Base-by-base conservation (phyloP, 2,797 vertebrate species). In the Ataeniobius toweri region DNA sequence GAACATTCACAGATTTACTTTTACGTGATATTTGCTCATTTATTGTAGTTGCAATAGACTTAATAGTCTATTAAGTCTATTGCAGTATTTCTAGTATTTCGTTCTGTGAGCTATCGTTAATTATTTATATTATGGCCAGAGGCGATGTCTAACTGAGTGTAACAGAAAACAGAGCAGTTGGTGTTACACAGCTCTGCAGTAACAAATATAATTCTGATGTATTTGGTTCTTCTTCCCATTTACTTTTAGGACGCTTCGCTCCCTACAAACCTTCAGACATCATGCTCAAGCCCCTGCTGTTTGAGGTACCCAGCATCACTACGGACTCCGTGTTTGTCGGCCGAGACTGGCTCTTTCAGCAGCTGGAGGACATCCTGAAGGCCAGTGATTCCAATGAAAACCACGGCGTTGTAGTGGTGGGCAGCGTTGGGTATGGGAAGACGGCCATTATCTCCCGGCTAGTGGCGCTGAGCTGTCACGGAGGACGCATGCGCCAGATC, bases 241-340 rank as follows among this genome's bases (percentile, higher is more conserved):
- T 10, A 69, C 67, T 48, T 59, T 24, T 89, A 99, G 98, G 95
- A 81, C 97, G 96, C 76, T 98, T 99, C 80, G 90, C 97, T 83
- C 96, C 98, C 31, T 99, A 99, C 90, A 99, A 99, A 94, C 97
- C 98, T 22, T 96, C 96, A 87, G 98, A 99, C 93, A 98, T 99
- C 95, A 95, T 99, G 95, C 95, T 99, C 92, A 99, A 99, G 93
- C 98, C 98, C 0, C 90, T 99, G 71, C 88, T 99, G 88, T 99
- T 99, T 28, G 98, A 99, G 93, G 98, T 99, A 75, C 98, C 98
- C 61, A 99, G 98, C 94, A 98, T 99, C 94, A 99, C 98, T 73
- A 98, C 97, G 13, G 98, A 99, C 91, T 98, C 98, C 0, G 98
- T 99, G 93, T 99, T 99, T 65, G 96, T 99, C 89, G 98, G 98